A percentile compares a stretch with the other conserved stretches of the same genome.
Evolutionary conservation across 1,140 invertebrate species (phyloP).

Genomic region (Papilio polyxenes): DNA sequence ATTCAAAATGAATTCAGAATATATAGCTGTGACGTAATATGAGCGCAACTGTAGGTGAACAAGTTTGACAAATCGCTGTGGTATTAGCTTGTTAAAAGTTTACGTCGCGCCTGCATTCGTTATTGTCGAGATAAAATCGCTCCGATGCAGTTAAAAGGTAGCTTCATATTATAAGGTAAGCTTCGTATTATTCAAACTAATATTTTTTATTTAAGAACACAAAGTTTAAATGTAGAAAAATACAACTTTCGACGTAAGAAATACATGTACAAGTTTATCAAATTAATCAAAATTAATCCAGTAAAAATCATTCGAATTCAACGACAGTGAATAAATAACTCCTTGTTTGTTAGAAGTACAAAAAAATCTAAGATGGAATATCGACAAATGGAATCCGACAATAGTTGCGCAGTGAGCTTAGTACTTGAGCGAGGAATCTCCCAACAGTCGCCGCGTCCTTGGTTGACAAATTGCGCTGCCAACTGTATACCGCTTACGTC

Average conservation of each 20-base stretch:
- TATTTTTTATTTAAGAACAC: neutral
- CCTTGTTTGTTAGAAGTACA: neutral
- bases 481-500: constrained; percentile 13
- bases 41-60: neutral
- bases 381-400: neutral
- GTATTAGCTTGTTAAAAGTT: constrained; percentile 45
- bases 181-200: neutral
- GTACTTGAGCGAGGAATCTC: neutral
- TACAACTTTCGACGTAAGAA: neutral
- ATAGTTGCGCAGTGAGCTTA: constrained; percentile 4
- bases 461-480: constrained; percentile 24
- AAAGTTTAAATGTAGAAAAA: neutral
- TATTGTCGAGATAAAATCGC: neutral
- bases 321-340: neutral
- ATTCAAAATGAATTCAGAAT: neutral
- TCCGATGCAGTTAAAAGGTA: neutral
- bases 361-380: neutral
- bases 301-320: neutral
- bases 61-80: constrained; percentile 5
- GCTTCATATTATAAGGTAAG: neutral
- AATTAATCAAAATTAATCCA: neutral
- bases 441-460: neutral
- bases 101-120: constrained; percentile 29
- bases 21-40: neutral
- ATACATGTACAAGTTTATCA: neutral